phyloP scores from a whole-genome alignment of 2,797 vertebrate genomes.

The Alcedo quadribrachys region DNA sequence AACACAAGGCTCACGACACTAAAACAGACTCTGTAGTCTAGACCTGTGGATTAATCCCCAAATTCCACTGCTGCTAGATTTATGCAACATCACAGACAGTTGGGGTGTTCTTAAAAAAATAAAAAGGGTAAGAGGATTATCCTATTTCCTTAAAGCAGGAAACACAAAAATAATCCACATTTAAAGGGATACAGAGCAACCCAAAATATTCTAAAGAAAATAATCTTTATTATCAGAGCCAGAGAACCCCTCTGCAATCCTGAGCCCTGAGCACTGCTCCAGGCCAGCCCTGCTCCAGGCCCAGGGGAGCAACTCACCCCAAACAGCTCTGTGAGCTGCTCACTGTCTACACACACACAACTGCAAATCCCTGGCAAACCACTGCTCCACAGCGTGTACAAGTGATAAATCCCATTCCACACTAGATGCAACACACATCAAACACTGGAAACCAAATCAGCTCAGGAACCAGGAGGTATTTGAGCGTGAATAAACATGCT shows the following conservation, averaged over 20 bases:
- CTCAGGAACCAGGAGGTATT: not conserved
- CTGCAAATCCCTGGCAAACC: not conserved
- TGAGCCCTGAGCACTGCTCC: no score
- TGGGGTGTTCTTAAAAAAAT: not conserved
- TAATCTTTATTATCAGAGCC: not conserved
- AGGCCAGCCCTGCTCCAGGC: no score
- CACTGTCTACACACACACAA: not conserved
- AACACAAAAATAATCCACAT: conserved; percentile 7
- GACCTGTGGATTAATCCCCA: not conserved
- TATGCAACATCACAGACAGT: not conserved
- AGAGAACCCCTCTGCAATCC: not conserved
- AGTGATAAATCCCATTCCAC: not conserved
- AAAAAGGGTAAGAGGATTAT: conserved; percentile 23
- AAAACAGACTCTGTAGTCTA: not conserved
- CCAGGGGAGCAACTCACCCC: not conserved
- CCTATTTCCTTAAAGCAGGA: conserved; percentile 4
- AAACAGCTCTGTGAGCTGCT: not conserved
- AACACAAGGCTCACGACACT: not conserved
- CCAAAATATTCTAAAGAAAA: not conserved
- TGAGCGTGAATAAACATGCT: not conserved
- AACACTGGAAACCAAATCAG: not conserved
- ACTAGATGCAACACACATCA: not conserved
- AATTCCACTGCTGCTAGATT: not conserved
- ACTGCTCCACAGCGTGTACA: not conserved
- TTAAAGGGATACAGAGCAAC: not conserved